Conservation (phyloP, 2,888 invertebrate species). For the Cheilosia urbana region DNA sequence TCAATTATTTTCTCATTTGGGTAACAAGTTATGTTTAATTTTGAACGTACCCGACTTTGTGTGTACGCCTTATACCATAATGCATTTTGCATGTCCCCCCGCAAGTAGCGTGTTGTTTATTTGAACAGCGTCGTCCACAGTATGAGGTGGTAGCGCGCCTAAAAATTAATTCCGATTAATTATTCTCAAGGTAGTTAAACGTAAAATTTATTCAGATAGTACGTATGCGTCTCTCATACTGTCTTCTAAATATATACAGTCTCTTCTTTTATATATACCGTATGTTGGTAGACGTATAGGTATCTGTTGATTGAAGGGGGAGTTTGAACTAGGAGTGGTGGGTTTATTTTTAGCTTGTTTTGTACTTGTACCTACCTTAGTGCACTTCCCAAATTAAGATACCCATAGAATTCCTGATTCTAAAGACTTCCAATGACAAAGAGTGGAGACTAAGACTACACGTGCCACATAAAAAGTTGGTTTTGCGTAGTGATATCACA, state of each 20-base stretch:
- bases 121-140: slow-evolving; percentile 27
- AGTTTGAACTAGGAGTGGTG: slow-evolving; percentile 29
- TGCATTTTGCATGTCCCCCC: slow-evolving; percentile 35
- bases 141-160: slow-evolving; percentile 23
- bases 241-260: background rate
- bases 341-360: background rate
- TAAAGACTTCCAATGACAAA: slow-evolving; percentile 17
- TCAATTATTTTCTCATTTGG: slow-evolving; percentile 69
- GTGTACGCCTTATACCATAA: slow-evolving; percentile 12
- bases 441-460: slow-evolving; percentile 21
- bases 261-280: background rate
- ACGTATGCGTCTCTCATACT: slow-evolving; percentile 1
- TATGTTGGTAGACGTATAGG: background rate
- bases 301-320: slow-evolving; percentile 12
- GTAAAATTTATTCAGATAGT: slow-evolving; percentile 47
- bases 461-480: slow-evolving; percentile 35
- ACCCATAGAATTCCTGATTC: slow-evolving; percentile 38
- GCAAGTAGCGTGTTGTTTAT: slow-evolving; percentile 38
- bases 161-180: slow-evolving; percentile 64
- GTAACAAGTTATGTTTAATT: slow-evolving; percentile 18
- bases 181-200: slow-evolving; percentile 69
- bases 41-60: slow-evolving; percentile 10
- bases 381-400: slow-evolving; percentile 29
- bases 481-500: slow-evolving; percentile 13
- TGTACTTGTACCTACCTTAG: background rate